A percentile compares a stretch with the other conserved stretches of the same genome.
Evolutionary conservation across 2,113 vertebrate species (phyloP).

Genomic region (Apus apus): DNA sequence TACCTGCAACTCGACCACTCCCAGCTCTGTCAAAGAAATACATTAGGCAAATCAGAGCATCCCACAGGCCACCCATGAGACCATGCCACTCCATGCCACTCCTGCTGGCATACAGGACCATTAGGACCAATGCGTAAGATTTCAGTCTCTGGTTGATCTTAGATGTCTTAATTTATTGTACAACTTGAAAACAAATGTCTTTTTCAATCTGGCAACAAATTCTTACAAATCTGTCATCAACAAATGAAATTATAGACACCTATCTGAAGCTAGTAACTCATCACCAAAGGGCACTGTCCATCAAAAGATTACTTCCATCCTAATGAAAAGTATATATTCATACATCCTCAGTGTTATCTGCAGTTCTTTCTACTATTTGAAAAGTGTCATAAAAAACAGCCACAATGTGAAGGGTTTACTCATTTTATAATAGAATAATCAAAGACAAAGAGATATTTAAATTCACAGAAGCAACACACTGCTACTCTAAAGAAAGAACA

Average conservation of each 20-base stretch:
- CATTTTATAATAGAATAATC: not conserved
- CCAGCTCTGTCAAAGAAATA: not conserved
- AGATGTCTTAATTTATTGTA: not conserved
- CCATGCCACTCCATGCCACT: not conserved
- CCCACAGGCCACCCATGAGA: not conserved
- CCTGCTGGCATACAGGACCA: not conserved
- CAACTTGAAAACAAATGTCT: not conserved
- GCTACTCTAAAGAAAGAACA: not conserved
- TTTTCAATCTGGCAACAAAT: not conserved
- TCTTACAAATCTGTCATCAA: not conserved
- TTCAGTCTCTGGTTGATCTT: not conserved
- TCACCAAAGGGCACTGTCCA: not conserved
- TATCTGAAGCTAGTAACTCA: not conserved
- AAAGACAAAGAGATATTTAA: not conserved
- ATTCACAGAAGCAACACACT: not conserved
- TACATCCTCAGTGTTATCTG: not conserved
- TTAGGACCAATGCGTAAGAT: accelerated
- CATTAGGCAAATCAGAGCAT: not conserved
- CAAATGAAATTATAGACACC: not conserved
- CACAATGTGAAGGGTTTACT: not conserved
- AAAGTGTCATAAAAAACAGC: not conserved
- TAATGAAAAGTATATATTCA: not conserved
- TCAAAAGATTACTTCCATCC: not conserved
- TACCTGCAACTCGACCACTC: not conserved
- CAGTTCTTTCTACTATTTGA: not conserved